Base-by-base conservation (phyloP, 2,113 vertebrate genomes). In the Apteryx owenii region DNA sequence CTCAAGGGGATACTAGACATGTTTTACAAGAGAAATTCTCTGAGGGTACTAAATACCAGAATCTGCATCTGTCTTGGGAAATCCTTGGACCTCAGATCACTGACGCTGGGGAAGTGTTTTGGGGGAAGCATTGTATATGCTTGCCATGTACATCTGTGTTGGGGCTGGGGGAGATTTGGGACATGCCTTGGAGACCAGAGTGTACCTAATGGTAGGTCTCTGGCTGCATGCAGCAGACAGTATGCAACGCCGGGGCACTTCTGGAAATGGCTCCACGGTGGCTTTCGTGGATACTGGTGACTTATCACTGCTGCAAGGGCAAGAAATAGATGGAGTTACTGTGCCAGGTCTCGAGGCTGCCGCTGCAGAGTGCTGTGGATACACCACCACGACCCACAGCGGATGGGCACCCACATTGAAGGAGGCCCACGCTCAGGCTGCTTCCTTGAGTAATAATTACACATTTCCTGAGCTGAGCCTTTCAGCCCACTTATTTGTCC, bases 381-480 rank as follows among this genome's bases (percentile, higher is more conserved):
- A 28, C 36, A 68, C n/a, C 54, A 84, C 56, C 33, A 46, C 31
- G 64, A 64, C 26, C 68, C 31, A 42, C 51, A 79, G 33, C 50
- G 21, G 42, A 85, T 58, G 9, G 33, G 9, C 53, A 19, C 23
- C 40, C 56, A 72, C 38, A 11, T 7, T 22, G 58, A 38, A 46
- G 29, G 51, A 36, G 48, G 54, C 26, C 15, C 50, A 36, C 0
- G 0, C 33, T 89, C 36, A 53, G 25, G 29, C 84, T 75, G 46
- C 70, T 91, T 87, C 51, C 48, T 40, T 85, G 66, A 36, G 9
- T 44, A 14, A 40, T 75, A 83, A 91, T 92, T 85, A 64, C 66
- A n/a, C 66, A 83, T 80, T 95, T 95, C 93, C 87, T 85, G 87
- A 77, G 29, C 21, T 0, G 44, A 88, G 36, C 54, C 16, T 69